Conservation (phyloP, 64 coral and sea anemone species). For the Hydrozoanthus tunicans region DNA sequence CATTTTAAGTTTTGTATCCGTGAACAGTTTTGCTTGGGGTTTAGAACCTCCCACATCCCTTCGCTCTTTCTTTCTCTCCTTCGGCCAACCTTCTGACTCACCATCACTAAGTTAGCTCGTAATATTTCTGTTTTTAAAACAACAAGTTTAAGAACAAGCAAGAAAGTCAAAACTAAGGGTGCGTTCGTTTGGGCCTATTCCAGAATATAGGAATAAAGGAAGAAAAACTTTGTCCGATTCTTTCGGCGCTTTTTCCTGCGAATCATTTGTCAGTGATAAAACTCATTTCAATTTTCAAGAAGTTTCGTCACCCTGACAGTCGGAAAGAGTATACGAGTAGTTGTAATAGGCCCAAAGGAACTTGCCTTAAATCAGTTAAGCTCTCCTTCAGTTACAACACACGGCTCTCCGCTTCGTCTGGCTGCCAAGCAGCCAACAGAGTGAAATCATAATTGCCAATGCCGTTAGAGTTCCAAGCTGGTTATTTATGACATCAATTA, state of each 20-base stretch:
- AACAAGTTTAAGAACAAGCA: background rate
- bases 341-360: too few species aligned
- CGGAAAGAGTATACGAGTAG: too few species aligned
- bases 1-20: constrained; percentile 24
- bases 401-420: background rate
- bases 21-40: background rate
- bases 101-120: background rate
- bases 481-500: constrained; percentile 62
- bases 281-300: too few species aligned
- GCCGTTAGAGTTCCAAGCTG: constrained; percentile 30
- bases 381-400: constrained; percentile 21
- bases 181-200: too few species aligned
- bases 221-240: too few species aligned
- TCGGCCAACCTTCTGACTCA: background rate
- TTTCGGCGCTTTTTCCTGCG: too few species aligned
- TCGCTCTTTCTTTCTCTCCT: too few species aligned
- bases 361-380: constrained; percentile 11
- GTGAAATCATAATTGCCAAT: background rate
- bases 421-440: constrained; percentile 37
- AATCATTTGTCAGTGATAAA: too few species aligned
- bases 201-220: too few species aligned
- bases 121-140: background rate
- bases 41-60: background rate
- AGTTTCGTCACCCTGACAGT: too few species aligned
- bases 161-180: background rate